Base-by-base conservation (phyloP, 2,113 vertebrate genomes). In the Syngnathoides biaculeatus region DNA sequence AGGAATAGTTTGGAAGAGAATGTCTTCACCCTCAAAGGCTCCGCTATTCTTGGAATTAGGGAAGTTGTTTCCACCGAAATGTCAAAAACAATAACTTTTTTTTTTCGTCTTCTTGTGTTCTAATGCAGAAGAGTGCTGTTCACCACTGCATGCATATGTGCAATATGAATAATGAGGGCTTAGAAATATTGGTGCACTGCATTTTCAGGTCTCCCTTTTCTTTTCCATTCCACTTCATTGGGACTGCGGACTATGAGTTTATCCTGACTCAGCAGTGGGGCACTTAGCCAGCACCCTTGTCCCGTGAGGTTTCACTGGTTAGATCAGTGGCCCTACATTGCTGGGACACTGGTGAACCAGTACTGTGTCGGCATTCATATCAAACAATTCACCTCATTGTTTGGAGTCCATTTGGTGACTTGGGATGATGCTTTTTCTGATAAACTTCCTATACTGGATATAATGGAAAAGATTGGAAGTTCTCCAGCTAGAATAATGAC, bases 251-350 rank as follows among this genome's bases (percentile, higher is more conserved):
- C 76, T 75, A 67, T 67, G 73, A 75, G 74, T 80, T 84, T 60
- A 79, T 82, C 73, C 74, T 90, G 89, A 82, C 61, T 93, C 78
- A 60, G 81, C 87, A 68, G 52, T 47, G 15, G 56, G 81, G 85
- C 84, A 35, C 0, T 20, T 65, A 76, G 84, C 87, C 88, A 87
- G 67, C 61, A 66, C 78, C 81, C 48, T 52, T 52, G n/a, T 52
- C 47, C 20, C 20, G 80, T 81, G 69, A 79, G 74, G 74, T 79
- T 78, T 69, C 71, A 74, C 72, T 85, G 72, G 75, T 84, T 72
- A 80, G 82, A 67, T 82, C 86, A 83, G 74, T 86, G 80, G 78
- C 87, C 83, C 79, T 2, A 42, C 63, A 66, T 58, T 72, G 70
- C 30, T 35, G 7, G 74, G 63, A 81, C 74, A 77, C 70, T 67